These are phyloP conservation scores for Notarius lentiginosus DNA, from an alignment of 2,113 vertebrate species.

Conservation along the genomic window DNA sequence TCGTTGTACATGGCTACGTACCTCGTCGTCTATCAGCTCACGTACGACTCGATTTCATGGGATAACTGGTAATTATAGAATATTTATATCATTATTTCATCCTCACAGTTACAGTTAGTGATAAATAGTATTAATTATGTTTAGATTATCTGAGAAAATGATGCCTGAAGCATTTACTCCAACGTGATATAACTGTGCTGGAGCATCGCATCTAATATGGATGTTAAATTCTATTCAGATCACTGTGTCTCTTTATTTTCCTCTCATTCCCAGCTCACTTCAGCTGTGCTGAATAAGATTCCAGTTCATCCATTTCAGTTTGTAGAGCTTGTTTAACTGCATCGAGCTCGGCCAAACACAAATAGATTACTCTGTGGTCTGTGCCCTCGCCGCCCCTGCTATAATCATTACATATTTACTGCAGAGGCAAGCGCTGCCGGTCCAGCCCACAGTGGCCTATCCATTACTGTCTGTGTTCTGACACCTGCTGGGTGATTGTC, in stretches of 20 bases:
- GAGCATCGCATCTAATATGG: background rate
- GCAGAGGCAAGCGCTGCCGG: conserved; percentile 69
- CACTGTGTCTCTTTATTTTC: background rate
- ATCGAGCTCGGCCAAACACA: conserved; percentile 70
- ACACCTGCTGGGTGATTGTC: conserved; percentile 81
- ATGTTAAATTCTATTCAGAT: conserved; percentile 16
- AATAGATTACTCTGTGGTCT: conserved; percentile 69
- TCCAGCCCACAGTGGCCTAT: conserved; percentile 73
- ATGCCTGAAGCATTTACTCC: background rate
- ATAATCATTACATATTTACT: conserved; percentile 83
- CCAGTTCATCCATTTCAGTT: conserved; percentile 73
- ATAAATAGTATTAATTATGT: background rate
- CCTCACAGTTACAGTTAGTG: background rate
- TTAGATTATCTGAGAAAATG: background rate
- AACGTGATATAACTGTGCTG: background rate
- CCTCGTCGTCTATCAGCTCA: too few relatives aligned
- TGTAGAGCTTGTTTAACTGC: conserved; percentile 72
- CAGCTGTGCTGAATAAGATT: conserved; percentile 50
- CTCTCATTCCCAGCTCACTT: conserved; percentile 25
- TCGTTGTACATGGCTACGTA: too few relatives aligned
- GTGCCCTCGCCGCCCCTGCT: conserved; percentile 65
- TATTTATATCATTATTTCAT: background rate
- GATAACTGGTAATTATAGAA: too few relatives aligned
- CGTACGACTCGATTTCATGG: too few relatives aligned
- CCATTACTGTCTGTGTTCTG: conserved; percentile 77